A percentile compares a stretch with the other conserved stretches of the same genome.
Conservation (phyloP, 35 echinoderm and acorn worm genomes). For the Stichopus chloronotus region DNA sequence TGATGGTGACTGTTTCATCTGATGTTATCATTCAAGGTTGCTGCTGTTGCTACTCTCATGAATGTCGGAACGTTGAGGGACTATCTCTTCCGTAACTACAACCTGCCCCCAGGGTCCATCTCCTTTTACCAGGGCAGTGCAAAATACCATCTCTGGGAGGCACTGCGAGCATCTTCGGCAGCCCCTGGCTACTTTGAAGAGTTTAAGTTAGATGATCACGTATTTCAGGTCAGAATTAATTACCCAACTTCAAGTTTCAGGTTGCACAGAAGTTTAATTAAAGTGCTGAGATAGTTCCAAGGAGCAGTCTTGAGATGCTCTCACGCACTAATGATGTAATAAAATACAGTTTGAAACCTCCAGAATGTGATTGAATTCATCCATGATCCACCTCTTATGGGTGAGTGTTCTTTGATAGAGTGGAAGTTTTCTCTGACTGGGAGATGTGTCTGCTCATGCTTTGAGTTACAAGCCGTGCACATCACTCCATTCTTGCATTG, state of each 20-base stretch:
- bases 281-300: not conserved
- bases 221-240: slow-evolving; percentile 82
- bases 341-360: not conserved
- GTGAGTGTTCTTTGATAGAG: too few species aligned
- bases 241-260: not conserved
- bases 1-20: too few species aligned
- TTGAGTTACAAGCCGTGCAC: too few species aligned
- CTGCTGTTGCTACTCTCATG: slow-evolving; percentile 82
- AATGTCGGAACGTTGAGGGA: slow-evolving; percentile 79
- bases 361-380: not conserved
- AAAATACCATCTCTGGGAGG: slow-evolving; percentile 85
- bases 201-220: slow-evolving; percentile 88
- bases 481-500: too few species aligned
- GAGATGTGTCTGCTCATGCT: too few species aligned
- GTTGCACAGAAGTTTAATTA: not conserved
- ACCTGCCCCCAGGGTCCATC: slow-evolving; percentile 70
- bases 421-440: too few species aligned
- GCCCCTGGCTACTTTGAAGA: slow-evolving; percentile 96
- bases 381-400: too few species aligned
- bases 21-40: slow-evolving; percentile 59
- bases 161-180: slow-evolving; percentile 85
- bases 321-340: not conserved
- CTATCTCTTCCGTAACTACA: slow-evolving; percentile 96
- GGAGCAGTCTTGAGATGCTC: not conserved
- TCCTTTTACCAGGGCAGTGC: slow-evolving; percentile 84